Base-by-base conservation (phyloP, 1,140 invertebrate genomes). In the Mizuhopecten yessoensis region DNA sequence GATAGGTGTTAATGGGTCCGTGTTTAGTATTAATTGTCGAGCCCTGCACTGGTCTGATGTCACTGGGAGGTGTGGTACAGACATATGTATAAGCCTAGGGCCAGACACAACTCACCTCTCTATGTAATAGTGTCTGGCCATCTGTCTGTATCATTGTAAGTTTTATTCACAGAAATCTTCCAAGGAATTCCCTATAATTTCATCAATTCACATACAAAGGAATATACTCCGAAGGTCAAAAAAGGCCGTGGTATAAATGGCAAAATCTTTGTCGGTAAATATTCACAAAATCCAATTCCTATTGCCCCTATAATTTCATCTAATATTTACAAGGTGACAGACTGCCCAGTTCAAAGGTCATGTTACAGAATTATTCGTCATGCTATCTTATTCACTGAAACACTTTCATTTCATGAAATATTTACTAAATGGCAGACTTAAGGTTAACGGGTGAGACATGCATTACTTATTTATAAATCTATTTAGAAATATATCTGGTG, bases 341-440 rank as follows among this genome's bases (percentile, higher is more conserved):
- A 29, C 57, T 75, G 57, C 2, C 57, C 5, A 29, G 57, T 9
- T 75, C 57, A 75, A 29, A 29, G 57, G 57, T 75, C 57, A 75
- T 15, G 15, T 75, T 75, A 75, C 57, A 75, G 57, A 75, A 13
- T 75, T 2, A 17, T 29, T 75, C 0, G n/a, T 75, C 11, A 3
- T n/a, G 23, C 17, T 75, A 75, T n/a, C n/a, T n/a, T n/a, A n/a
- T 75, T 75, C 17, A 29, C n/a, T 75, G 57, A 75, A 75, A 17
- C 57, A 75, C 57, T 75, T 49, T n/a, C n/a, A n/a, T n/a, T n/a
- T 75, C 57, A 75, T 75, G 57, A 75, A 75, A 75, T 75, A 29
- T 1, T 75, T 29, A n/a, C 57, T 29, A 75, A 75, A 75, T 75
- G 57, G 1, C 57, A 75, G 57, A 75, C 57, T 75, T 75, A 75